Conservation (phyloP, 2,888 invertebrate genomes). For the Thymelicus sylvestris region DNA sequence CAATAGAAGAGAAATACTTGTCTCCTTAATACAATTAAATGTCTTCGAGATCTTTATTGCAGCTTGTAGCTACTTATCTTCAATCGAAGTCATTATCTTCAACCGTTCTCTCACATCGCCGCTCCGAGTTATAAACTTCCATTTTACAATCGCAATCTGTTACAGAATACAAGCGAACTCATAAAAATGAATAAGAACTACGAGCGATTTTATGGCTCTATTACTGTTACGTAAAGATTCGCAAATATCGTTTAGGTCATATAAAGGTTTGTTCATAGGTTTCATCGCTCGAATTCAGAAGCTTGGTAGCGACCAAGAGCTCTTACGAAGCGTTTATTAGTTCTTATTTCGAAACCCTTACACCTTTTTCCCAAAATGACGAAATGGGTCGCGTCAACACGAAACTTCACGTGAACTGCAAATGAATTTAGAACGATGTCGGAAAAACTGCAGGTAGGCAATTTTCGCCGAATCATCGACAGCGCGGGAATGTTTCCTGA, state of each 20-base stretch:
- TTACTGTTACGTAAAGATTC: neutral
- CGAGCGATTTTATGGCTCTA: conserved; percentile 2
- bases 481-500: neutral
- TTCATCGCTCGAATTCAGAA: too few relatives aligned
- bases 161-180: neutral
- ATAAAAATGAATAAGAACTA: conserved; percentile 14
- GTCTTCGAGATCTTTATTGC: conserved; percentile 12
- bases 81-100: conserved; percentile 1
- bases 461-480: conserved; percentile 13
- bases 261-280: too few relatives aligned
- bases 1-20: conserved; percentile 4
- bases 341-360: neutral
- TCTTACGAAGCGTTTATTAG: too few relatives aligned
- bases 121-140: conserved; percentile 12
- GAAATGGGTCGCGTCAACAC: conserved; percentile 21
- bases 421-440: conserved; percentile 24
- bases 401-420: conserved; percentile 15
- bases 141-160: conserved; percentile 19
- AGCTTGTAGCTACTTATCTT: conserved; percentile 1
- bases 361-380: conserved; percentile 26
- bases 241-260: too few relatives aligned
- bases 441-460: conserved; percentile 2
- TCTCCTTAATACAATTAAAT: conserved; percentile 10
- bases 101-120: neutral
- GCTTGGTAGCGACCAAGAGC: too few relatives aligned